Evolutionary conservation across 2,797 vertebrate species (phyloP).

Genomic region (Phoebastria nigripes): DNA sequence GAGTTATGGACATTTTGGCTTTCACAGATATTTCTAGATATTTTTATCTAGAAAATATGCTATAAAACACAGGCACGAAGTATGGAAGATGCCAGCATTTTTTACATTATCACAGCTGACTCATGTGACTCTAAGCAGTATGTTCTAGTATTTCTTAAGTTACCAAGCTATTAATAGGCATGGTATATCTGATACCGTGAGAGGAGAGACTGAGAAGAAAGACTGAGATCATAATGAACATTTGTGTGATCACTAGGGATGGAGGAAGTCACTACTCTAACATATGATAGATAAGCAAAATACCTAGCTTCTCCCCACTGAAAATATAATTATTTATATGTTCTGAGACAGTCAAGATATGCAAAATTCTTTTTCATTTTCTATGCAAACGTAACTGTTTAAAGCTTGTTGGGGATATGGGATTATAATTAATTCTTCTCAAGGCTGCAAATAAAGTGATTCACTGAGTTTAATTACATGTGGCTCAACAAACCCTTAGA

Average conservation of each 20-base stretch:
- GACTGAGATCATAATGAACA: not conserved
- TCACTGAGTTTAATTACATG: slow-evolving; percentile 30
- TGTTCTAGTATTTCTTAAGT: not conserved
- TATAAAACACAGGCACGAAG: not conserved
- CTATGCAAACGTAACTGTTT: not conserved
- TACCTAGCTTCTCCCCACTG: not conserved
- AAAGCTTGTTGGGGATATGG: not conserved
- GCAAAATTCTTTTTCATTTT: not conserved
- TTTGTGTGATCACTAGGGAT: not conserved
- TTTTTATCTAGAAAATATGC: not conserved
- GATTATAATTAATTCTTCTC: slow-evolving; percentile 42
- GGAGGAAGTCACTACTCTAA: not conserved
- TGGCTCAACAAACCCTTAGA: slow-evolving; percentile 38
- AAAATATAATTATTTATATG: not conserved
- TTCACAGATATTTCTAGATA: not conserved
- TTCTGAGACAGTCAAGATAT: not conserved
- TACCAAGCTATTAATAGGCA: not conserved
- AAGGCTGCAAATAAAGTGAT: slow-evolving; percentile 29
- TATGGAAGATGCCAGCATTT: not conserved
- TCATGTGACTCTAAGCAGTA: not conserved
- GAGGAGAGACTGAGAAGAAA: not conserved
- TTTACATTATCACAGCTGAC: not conserved
- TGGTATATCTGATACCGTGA: not conserved
- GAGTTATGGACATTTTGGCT: not conserved
- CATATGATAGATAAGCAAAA: not conserved